Evolutionary conservation across 1,140 invertebrate genomes (phyloP).

Genomic region (Halictus rubicundus): DNA sequence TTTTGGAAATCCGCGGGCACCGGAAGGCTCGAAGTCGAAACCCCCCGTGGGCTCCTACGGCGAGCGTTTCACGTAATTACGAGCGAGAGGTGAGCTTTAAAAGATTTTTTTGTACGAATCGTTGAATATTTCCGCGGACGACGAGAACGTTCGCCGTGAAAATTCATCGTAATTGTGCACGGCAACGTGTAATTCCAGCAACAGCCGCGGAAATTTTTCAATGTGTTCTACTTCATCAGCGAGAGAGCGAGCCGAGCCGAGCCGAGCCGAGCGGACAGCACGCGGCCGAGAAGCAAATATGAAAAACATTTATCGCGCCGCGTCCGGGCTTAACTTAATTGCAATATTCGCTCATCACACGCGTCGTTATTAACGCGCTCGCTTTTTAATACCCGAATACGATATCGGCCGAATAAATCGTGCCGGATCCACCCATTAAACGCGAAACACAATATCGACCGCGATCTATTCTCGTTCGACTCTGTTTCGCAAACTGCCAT

Average conservation of each 20-base stretch:
- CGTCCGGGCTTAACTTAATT: conserved; percentile 23
- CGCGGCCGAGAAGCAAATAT: conserved; percentile 16
- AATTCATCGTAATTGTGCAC: conserved; percentile 12
- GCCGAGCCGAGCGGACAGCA: neutral
- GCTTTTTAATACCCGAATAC: conserved; percentile 6
- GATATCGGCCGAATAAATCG: neutral
- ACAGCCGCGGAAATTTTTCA: conserved; percentile 21
- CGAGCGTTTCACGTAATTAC: neutral
- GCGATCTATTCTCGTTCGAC: neutral
- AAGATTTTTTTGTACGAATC: neutral
- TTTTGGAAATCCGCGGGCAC: no score
- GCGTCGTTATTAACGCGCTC: conserved; percentile 13
- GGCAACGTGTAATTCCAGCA: conserved; percentile 7
- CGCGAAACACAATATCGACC: neutral
- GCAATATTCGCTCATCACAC: conserved; percentile 22
- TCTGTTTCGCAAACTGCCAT: neutral
- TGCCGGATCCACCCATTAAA: neutral
- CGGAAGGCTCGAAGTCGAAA: neutral
- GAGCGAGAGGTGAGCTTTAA: neutral
- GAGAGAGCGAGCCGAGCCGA: neutral
- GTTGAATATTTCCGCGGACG: neutral
- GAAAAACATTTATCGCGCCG: neutral
- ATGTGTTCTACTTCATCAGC: conserved; percentile 30
- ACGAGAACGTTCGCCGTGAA: neutral
- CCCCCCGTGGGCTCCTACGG: no score